A percentile compares a stretch with the other conserved stretches of the same genome.
phyloP scores from a whole-genome alignment of 2,113 vertebrate genomes.

The Paralichthys olivaceus region DNA sequence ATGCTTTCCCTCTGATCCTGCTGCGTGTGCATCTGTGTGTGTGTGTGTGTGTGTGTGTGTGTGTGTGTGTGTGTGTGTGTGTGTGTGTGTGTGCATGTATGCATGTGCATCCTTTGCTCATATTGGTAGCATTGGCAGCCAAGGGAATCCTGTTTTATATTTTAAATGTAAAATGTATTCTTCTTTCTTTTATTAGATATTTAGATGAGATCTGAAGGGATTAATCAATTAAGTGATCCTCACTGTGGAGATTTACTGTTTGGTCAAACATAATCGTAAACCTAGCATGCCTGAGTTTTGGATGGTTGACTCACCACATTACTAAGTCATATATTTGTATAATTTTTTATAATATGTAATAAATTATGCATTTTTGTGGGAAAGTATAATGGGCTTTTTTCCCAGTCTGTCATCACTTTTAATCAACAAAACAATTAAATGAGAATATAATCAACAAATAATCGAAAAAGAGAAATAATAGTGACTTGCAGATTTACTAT shows the following conservation, averaged over 20 bases:
- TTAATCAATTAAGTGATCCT: neutral
- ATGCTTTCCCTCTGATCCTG: constrained; percentile 46
- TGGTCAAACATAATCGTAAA: neutral
- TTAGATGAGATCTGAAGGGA: constrained; percentile 7
- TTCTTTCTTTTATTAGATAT: neutral
- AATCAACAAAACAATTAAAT: neutral
- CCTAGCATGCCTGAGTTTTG: neutral
- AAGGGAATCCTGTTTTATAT: neutral
- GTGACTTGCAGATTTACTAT: neutral
- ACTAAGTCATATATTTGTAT: no score
- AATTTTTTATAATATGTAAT: no score
- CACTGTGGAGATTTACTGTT: neutral
- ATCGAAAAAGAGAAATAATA: neutral
- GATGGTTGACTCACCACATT: neutral
- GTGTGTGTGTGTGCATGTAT: neutral
- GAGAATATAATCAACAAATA: neutral
- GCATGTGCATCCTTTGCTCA: neutral
- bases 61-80: constrained; percentile 6
- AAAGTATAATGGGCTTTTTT: no score
- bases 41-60: constrained; percentile 12
- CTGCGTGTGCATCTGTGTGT: constrained; percentile 10
- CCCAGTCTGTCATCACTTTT: no score
- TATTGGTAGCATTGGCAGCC: constrained; percentile 32
- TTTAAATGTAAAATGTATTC: neutral
- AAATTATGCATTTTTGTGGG: no score